Conservation (phyloP, 1,140 invertebrate species). For the Eubasilissa regina region DNA sequence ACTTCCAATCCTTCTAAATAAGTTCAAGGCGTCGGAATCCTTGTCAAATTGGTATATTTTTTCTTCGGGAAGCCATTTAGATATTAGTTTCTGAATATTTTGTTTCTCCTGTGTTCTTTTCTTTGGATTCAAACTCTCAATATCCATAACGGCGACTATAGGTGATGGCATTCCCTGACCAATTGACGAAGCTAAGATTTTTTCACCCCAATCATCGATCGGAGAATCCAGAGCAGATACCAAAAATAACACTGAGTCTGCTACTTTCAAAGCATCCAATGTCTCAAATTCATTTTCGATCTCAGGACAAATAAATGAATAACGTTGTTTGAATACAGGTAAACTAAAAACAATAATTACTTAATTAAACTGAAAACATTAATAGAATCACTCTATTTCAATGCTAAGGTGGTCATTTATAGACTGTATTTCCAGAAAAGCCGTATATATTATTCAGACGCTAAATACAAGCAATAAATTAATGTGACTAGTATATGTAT, state of each 20-base stretch:
- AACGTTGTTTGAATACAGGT: conserved; percentile 89
- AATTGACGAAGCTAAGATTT: conserved; percentile 80
- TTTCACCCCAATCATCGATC: conserved; percentile 84
- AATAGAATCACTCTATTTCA: too few species aligned
- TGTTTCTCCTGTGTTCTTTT: conserved; percentile 84
- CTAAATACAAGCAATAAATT: too few species aligned
- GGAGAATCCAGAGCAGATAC: conserved; percentile 77
- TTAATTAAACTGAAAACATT: too few species aligned
- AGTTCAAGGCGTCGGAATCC: conserved; percentile 82
- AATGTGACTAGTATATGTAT: too few species aligned
- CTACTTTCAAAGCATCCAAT: conserved; percentile 89
- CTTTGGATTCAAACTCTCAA: conserved; percentile 80
- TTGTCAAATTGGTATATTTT: conserved; percentile 87
- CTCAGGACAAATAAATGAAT: conserved; percentile 83
- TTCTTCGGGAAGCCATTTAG: conserved; percentile 86
- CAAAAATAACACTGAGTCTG: conserved; percentile 86
- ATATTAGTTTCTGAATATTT: conserved; percentile 81
- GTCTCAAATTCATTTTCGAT: conserved; percentile 81
- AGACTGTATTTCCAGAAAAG: too few species aligned
- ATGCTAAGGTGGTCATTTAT: too few species aligned
- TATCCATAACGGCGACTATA: conserved; percentile 83
- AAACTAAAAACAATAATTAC: conserved; percentile 72
- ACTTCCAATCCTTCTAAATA: conserved; percentile 85
- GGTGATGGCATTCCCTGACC: conserved; percentile 90
- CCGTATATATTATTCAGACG: too few species aligned